phyloP scores from a whole-genome alignment of 2,888 invertebrate species.

The Strigamia maritima region DNA sequence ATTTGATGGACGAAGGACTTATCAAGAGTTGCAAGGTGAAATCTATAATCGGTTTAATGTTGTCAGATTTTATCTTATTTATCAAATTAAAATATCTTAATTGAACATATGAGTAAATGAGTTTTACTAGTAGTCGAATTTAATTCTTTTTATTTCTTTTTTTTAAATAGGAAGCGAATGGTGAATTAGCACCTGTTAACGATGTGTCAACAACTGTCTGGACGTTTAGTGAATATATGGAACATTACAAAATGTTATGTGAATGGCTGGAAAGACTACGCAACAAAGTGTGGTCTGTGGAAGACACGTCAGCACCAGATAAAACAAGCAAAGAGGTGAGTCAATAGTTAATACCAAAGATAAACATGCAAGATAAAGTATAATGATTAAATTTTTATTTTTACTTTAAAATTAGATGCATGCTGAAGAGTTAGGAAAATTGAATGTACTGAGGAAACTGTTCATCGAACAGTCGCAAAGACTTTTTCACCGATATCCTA shows the following conservation, averaged over 20 bases:
- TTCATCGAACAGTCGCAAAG: constrained; percentile 76
- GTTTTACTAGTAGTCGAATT: not conserved
- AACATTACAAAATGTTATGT: constrained; percentile 76
- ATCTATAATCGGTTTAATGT: not conserved
- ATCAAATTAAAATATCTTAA: not conserved
- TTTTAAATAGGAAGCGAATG: constrained; percentile 67
- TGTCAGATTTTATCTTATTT: not conserved
- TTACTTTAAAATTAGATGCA: constrained; percentile 59
- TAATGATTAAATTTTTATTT: constrained; percentile 39
- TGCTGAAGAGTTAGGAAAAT: constrained; percentile 70
- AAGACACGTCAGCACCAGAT: not conserved
- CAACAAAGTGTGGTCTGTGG: constrained; percentile 59
- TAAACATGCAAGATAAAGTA: not conserved
- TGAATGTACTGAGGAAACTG: constrained; percentile 67
- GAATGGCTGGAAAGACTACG: constrained; percentile 76
- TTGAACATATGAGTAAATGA: not conserved
- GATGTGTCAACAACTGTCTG: constrained; percentile 60
- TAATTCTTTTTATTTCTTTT: constrained; percentile 38
- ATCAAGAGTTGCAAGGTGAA: constrained; percentile 78
- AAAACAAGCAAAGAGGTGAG: not conserved
- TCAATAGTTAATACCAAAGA: not conserved
- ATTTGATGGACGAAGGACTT: constrained; percentile 91
- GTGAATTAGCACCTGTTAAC: constrained; percentile 65
- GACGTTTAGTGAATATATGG: constrained; percentile 71
- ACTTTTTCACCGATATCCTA: constrained; percentile 63